Evolutionary conservation across 2,888 invertebrate genomes (phyloP).

Genomic region (Pandemis cinnamomeana): DNA sequence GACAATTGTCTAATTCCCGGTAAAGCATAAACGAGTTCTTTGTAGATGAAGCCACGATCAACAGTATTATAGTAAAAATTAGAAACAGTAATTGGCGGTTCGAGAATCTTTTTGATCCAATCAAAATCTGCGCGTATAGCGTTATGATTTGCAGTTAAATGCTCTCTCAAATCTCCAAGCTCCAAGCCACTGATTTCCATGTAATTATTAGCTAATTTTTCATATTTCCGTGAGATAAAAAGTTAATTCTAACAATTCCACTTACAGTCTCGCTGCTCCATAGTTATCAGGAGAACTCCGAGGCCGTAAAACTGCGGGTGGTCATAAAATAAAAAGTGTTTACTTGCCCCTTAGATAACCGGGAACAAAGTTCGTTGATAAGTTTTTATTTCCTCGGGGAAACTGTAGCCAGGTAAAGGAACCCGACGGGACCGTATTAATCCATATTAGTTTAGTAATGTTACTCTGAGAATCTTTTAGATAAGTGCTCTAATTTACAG

Average conservation of each 20-base stretch:
- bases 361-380: conserved; percentile 79
- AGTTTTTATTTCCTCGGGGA: conserved; percentile 79
- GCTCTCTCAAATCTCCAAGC: background rate
- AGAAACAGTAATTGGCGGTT: background rate
- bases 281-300: conserved; percentile 47
- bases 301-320: conserved; percentile 70
- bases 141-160: background rate
- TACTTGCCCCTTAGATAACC: conserved; percentile 78
- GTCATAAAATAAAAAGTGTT: conserved; percentile 82
- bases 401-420: conserved; percentile 61
- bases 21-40: background rate
- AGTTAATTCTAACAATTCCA: conserved; percentile 52
- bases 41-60: no score
- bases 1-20: no score
- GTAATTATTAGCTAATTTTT: conserved; percentile 30
- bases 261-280: conserved; percentile 35
- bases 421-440: conserved; percentile 49
- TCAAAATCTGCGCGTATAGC: background rate
- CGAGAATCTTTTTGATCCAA: background rate
- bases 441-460: conserved; percentile 51
- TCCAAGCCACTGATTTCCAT: background rate
- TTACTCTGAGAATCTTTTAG: conserved; percentile 43
- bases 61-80: background rate
- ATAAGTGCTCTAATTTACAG: conserved; percentile 42
- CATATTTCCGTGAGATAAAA: conserved; percentile 41